Evolutionary conservation across 2,888 invertebrate genomes (phyloP).

Genomic region (Coremacera marginata): DNA sequence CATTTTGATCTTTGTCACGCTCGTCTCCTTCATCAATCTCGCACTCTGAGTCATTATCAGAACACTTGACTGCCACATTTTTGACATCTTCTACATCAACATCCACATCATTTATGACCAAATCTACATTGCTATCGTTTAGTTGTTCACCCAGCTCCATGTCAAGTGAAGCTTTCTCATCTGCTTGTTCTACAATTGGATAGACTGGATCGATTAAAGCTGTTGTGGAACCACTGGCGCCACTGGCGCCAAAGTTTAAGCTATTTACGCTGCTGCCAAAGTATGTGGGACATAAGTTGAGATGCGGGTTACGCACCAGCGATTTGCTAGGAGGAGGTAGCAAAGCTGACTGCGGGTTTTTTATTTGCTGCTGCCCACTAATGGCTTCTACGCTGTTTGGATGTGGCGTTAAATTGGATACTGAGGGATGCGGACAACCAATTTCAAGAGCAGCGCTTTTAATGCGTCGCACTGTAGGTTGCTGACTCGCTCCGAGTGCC

Average conservation of each 20-base stretch:
- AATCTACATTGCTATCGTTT: slow-evolving; percentile 44
- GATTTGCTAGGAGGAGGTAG: slow-evolving; percentile 80
- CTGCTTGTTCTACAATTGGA: slow-evolving; percentile 87
- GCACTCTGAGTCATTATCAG: slow-evolving; percentile 69
- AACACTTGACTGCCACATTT: slow-evolving; percentile 6
- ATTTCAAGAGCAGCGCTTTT: slow-evolving; percentile 80
- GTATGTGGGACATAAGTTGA: slow-evolving; percentile 76
- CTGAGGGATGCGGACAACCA: slow-evolving; percentile 77
- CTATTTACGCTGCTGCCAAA: slow-evolving; percentile 60
- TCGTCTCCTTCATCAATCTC: slow-evolving; percentile 46
- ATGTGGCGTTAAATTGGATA: slow-evolving; percentile 81
- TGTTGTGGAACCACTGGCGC: slow-evolving; percentile 60
- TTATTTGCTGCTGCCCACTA: slow-evolving; percentile 73
- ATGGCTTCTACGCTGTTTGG: slow-evolving; percentile 86
- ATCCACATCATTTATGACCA: slow-evolving; percentile 71
- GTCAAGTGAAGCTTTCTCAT: slow-evolving; percentile 73
- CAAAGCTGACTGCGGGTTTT: slow-evolving; percentile 75
- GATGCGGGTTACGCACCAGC: slow-evolving; percentile 78
- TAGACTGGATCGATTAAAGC: slow-evolving; percentile 71
- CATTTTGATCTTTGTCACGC: slow-evolving; percentile 39
- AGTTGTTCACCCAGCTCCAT: slow-evolving; percentile 29
- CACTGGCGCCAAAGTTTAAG: slow-evolving; percentile 56
- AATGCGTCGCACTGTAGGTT: slow-evolving; percentile 73
- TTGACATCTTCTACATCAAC: slow-evolving; percentile 69
- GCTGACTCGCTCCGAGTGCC: slow-evolving; percentile 44